Evolutionary conservation across 2,888 invertebrate species (phyloP).

Genomic region (Agriopis leucophaearia): DNA sequence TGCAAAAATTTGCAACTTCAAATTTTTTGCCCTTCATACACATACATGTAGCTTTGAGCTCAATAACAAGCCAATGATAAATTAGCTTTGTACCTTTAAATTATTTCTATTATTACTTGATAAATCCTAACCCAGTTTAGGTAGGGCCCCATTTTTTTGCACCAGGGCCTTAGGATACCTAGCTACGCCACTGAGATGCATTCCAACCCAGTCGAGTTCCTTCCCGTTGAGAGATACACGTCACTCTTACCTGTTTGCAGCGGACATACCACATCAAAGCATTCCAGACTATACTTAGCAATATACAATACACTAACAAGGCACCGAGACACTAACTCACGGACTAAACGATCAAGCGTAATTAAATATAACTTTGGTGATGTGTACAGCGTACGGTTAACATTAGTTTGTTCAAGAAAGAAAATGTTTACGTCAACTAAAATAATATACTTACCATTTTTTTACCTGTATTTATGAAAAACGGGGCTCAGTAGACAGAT

Average conservation of each 20-base stretch:
- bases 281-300: slow-evolving; percentile 44
- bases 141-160: too few species aligned
- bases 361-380: slow-evolving; percentile 56
- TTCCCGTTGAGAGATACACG: slow-evolving; percentile 26
- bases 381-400: slow-evolving; percentile 27
- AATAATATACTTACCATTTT: background rate
- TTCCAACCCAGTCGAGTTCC: slow-evolving; percentile 22
- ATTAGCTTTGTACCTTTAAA: too few species aligned
- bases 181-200: too few species aligned
- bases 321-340: slow-evolving; percentile 67
- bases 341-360: slow-evolving; percentile 77
- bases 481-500: too few species aligned
- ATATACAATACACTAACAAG: slow-evolving; percentile 65
- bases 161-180: too few species aligned
- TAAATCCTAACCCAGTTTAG: too few species aligned
- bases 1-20: too few species aligned
- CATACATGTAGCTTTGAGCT: too few species aligned
- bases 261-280: slow-evolving; percentile 43
- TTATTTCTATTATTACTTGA: too few species aligned
- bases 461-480: background rate
- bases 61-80: too few species aligned
- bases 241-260: slow-evolving; percentile 31
- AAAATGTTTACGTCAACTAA: background rate
- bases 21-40: too few species aligned
- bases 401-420: background rate